These are phyloP conservation scores for Gila orcuttii DNA, from an alignment of 2,113 vertebrate species.

Conservation along the genomic window DNA sequence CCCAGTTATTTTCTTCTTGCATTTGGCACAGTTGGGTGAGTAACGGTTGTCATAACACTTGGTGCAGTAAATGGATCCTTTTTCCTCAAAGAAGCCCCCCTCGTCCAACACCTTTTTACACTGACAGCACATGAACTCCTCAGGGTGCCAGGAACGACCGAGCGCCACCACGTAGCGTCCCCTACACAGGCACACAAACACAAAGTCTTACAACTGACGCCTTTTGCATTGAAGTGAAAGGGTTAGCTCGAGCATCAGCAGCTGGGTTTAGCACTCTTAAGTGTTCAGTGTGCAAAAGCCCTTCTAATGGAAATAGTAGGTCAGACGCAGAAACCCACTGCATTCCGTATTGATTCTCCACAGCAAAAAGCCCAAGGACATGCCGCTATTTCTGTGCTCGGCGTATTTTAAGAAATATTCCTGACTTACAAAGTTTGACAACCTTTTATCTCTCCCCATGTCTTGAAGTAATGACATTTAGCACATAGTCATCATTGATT, in stretches of 20 bases:
- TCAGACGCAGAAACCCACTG: slow-evolving; percentile 21
- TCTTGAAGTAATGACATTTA: slow-evolving; percentile 47
- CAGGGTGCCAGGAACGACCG: slow-evolving; percentile 95
- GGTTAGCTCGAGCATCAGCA: slow-evolving; percentile 33
- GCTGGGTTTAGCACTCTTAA: slow-evolving; percentile 34
- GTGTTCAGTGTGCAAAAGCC: slow-evolving; percentile 15
- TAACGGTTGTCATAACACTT: slow-evolving; percentile 92
- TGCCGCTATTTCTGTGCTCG: background rate
- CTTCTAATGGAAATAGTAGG: slow-evolving; percentile 51
- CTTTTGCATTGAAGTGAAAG: slow-evolving; percentile 43
- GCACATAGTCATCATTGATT: slow-evolving; percentile 22
- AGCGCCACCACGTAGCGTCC: slow-evolving; percentile 94
- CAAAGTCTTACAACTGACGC: slow-evolving; percentile 29
- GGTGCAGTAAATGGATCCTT: slow-evolving; percentile 92
- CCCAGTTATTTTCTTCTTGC: slow-evolving; percentile 96
- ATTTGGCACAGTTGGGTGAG: slow-evolving; percentile 93
- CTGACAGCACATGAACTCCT: slow-evolving; percentile 95
- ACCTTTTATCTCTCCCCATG: slow-evolving; percentile 42
- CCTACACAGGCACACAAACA: slow-evolving; percentile 69
- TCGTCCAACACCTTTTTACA: slow-evolving; percentile 91
- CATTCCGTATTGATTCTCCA: slow-evolving; percentile 29
- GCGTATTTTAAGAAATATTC: slow-evolving; percentile 12
- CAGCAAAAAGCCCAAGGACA: slow-evolving; percentile 34
- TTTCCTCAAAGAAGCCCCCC: slow-evolving; percentile 96
- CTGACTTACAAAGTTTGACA: slow-evolving; percentile 42